Evolutionary conservation across 1,140 invertebrate genomes (phyloP).

Genomic region (Caenorhabditis elegans): WBcel235 BX284603.4:5295001-5295500

Average conservation of each 20-base stretch:
- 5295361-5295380: too few relatives aligned
- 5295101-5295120: background rate
- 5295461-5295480: too few relatives aligned
- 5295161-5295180: background rate
- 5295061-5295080: too few relatives aligned
- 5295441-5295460: too few relatives aligned
- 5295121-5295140: background rate
- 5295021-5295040: conserved; percentile 95
- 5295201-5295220: conserved; percentile 11
- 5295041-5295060: conserved; percentile 85
- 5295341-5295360: background rate
- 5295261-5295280: background rate
- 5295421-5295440: background rate
- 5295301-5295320: conserved; percentile 2
- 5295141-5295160: background rate
- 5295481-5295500: too few relatives aligned
- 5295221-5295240: background rate
- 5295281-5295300: background rate
- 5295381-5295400: background rate
- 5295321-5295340: background rate
- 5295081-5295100: background rate
- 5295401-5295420: too few relatives aligned
- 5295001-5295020: conserved; percentile 94
- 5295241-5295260: too few relatives aligned
- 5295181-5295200: background rate